Conservation (phyloP, 1,140 invertebrate species). For the Agrypnia vestita region DNA sequence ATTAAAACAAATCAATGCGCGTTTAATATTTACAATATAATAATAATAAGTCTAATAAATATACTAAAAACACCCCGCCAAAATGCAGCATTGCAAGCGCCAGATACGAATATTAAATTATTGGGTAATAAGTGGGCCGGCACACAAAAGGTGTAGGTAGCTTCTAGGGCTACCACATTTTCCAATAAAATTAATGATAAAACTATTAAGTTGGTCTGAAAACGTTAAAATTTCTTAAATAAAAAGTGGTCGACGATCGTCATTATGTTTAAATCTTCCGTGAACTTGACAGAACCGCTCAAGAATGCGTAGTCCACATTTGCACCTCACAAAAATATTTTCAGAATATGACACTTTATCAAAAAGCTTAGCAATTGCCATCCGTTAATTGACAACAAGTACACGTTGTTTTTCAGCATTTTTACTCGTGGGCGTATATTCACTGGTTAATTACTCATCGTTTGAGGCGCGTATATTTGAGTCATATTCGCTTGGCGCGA, state of each 20-base stretch:
- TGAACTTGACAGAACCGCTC: conserved; percentile 3
- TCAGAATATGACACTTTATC: conserved; percentile 1
- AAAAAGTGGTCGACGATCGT: conserved; percentile 8
- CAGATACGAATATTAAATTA: too few relatives aligned
- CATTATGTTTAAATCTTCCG: conserved; percentile 21
- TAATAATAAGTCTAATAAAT: too few relatives aligned
- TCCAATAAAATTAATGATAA: too few relatives aligned
- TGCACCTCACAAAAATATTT: conserved; percentile 11
- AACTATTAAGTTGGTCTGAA: too few relatives aligned
- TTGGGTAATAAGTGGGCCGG: too few relatives aligned
- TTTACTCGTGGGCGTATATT: not conserved
- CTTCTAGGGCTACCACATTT: too few relatives aligned
- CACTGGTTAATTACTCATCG: conserved; percentile 24
- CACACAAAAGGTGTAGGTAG: too few relatives aligned
- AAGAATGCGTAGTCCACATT: conserved; percentile 35
- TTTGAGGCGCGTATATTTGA: not conserved
- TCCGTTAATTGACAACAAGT: not conserved
- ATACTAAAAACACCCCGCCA: too few relatives aligned
- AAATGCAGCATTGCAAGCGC: too few relatives aligned
- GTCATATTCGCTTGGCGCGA: conserved; percentile 12
- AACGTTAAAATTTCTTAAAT: not conserved
- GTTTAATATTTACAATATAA: too few relatives aligned
- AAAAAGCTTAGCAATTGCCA: conserved; percentile 1
- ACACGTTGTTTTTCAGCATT: not conserved
- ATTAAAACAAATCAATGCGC: too few relatives aligned